Conservation (phyloP, 2,888 invertebrate genomes). For the Leptodirus hochenwartii region DNA sequence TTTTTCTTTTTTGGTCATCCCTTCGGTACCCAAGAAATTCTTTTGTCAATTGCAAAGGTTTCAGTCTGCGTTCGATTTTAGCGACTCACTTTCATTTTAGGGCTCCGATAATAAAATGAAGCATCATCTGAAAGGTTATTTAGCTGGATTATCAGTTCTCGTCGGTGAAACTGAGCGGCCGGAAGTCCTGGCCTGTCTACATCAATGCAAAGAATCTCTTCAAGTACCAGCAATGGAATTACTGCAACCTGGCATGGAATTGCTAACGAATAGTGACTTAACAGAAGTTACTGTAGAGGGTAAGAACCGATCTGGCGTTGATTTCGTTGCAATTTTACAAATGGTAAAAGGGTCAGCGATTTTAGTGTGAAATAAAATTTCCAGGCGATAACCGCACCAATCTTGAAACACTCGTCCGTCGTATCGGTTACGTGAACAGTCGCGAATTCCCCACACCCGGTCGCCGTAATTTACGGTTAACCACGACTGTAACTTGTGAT, state of each 20-base stretch:
- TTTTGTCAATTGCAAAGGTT: constrained; percentile 8
- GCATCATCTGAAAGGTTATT: constrained; percentile 76
- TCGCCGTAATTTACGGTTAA: constrained; percentile 65
- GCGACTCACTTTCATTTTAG: constrained; percentile 6
- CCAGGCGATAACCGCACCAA: constrained; percentile 82
- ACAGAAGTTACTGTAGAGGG: constrained; percentile 86
- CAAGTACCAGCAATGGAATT: constrained; percentile 55
- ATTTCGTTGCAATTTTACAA: no score
- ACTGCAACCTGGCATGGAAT: constrained; percentile 60
- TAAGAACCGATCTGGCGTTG: no score
- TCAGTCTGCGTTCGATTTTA: no score
- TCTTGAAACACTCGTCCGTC: constrained; percentile 67
- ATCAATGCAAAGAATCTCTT: constrained; percentile 67
- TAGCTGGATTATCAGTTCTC: constrained; percentile 70
- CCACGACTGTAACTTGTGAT: constrained; percentile 60
- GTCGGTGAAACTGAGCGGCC: constrained; percentile 57
- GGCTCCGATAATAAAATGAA: constrained; percentile 81
- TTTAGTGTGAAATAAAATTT: no score
- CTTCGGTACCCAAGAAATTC: constrained; percentile 4
- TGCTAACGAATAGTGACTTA: constrained; percentile 54
- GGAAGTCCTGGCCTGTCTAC: constrained; percentile 55
- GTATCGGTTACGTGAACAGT: constrained; percentile 83
- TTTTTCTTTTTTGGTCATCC: no score
- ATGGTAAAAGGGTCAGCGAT: no score
- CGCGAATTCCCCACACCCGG: constrained; percentile 91